A percentile compares a stretch with the other conserved stretches of the same genome.
phyloP scores from a whole-genome alignment of 2,113 vertebrate genomes.

The Scytalopus superciliaris region DNA sequence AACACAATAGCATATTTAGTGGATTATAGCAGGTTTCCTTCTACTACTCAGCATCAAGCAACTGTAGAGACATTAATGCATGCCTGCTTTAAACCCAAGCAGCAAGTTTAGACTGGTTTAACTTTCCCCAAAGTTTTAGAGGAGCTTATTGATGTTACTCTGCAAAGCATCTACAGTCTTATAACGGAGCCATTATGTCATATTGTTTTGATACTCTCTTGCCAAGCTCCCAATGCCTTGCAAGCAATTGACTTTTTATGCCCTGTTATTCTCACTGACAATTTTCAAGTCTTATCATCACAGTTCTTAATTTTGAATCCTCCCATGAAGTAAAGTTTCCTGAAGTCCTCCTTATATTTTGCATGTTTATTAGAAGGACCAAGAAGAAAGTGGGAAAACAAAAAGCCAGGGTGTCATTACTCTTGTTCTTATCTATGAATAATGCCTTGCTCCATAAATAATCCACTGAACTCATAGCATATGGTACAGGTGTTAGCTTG shows the following conservation, averaged over 20 bases:
- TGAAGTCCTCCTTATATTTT: not conserved
- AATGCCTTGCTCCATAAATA: not conserved
- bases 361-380: not conserved
- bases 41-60: not conserved
- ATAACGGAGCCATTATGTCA: not conserved
- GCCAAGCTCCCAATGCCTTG: not conserved
- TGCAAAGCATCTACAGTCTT: not conserved
- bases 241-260: conserved; percentile 3
- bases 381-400: not conserved
- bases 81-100: not conserved
- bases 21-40: not conserved
- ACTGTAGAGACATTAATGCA: not conserved
- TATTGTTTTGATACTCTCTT: not conserved
- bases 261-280: not conserved
- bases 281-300: not conserved
- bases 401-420: not conserved
- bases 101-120: not conserved
- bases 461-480: not conserved
- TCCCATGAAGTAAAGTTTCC: not conserved
- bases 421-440: not conserved
- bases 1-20: not conserved
- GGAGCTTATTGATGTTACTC: not conserved
- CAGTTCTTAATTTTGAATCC: not conserved
- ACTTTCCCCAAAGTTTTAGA: not conserved
- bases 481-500: not conserved